Percentiles rank a stretch among this genome's conserved stretches.
phyloP scores from a whole-genome alignment of 2,797 vertebrate species.

The Girardinus metallicus region DNA sequence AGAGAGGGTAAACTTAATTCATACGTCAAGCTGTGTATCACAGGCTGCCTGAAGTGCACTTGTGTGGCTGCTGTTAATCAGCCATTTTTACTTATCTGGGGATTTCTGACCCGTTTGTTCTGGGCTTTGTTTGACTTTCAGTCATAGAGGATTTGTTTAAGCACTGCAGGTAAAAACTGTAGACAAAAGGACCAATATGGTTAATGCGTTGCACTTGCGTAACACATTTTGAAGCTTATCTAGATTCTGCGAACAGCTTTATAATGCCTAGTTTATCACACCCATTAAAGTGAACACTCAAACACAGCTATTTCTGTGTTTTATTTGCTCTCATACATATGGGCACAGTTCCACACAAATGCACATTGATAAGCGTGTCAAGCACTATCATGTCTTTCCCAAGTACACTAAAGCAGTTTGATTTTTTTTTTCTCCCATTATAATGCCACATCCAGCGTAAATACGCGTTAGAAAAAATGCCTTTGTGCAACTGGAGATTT shows the following conservation, averaged over 20 bases:
- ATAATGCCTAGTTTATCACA: background rate
- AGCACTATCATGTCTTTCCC: background rate
- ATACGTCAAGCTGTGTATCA: constrained; percentile 1
- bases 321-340: background rate
- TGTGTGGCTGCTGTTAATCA: background rate
- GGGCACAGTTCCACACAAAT: background rate
- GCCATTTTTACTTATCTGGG: background rate
- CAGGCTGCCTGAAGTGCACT: background rate
- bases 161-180: constrained; percentile 1
- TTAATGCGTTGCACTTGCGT: background rate
- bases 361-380: background rate
- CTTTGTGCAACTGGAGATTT: background rate
- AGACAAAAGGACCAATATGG: background rate
- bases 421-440: background rate
- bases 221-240: background rate
- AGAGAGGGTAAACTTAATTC: background rate
- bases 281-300: background rate
- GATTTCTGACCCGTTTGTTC: background rate
- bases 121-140: constrained; percentile 3
- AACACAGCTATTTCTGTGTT: background rate
- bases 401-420: background rate
- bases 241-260: background rate
- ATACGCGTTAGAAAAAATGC: background rate
- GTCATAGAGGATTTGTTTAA: constrained; percentile 8
- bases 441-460: background rate